phyloP scores from a whole-genome alignment of 2,797 vertebrate genomes.

The Urocyon cinereoargenteus region DNA sequence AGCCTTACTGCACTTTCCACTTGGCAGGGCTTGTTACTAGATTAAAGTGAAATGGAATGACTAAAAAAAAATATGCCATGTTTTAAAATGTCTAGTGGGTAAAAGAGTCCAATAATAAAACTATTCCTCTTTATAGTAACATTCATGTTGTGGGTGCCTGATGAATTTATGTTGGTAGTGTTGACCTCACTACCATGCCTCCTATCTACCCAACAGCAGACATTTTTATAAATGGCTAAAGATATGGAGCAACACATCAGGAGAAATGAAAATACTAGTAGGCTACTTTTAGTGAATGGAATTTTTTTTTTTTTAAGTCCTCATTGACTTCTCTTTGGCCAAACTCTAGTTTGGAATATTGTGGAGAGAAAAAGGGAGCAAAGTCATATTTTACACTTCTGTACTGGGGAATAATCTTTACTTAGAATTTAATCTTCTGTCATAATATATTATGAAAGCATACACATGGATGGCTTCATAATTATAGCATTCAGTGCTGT shows the following conservation, averaged over 20 bases:
- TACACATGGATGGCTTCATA: constrained; percentile 71
- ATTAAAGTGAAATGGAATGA: not conserved
- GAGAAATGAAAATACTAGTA: not conserved
- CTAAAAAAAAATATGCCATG: not conserved
- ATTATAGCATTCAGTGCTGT: constrained; percentile 73
- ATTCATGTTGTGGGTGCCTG: fast-evolving
- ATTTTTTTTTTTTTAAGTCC: not conserved
- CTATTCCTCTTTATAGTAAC: not conserved
- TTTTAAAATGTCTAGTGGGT: not conserved
- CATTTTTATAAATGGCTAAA: not conserved
- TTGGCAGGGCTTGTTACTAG: not conserved
- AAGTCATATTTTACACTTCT: constrained; percentile 58
- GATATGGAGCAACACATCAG: not conserved
- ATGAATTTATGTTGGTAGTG: not conserved
- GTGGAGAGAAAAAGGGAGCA: constrained; percentile 41
- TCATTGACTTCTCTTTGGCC: constrained; percentile 13
- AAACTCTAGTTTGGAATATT: constrained; percentile 54
- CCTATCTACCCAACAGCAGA: not conserved
- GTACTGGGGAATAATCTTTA: constrained; percentile 58
- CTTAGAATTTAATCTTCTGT: constrained; percentile 73
- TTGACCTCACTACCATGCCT: not conserved
- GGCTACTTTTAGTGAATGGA: not conserved
- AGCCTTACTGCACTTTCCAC: not conserved
- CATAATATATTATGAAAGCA: constrained; percentile 76
- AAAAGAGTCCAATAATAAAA: not conserved